A percentile compares a stretch with the other conserved stretches of the same genome.
Conservation (phyloP, 2,888 invertebrate species). For the Saturnia pavonia region DNA sequence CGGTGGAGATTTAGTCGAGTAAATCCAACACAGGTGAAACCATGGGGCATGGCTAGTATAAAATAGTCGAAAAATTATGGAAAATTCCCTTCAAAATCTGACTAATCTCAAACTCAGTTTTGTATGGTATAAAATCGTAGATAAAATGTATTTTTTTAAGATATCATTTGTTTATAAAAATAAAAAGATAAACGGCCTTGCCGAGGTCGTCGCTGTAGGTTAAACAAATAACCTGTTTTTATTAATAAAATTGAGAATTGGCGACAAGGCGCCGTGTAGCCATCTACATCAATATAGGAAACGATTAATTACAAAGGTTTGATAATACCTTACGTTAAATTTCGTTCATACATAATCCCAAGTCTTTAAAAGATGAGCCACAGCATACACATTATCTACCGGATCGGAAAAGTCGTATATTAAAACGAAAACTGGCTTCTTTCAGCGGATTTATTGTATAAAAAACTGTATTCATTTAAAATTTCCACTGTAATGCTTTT, state of each 20-base stretch:
- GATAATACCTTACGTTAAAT: not conserved
- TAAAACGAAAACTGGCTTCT: too few species aligned
- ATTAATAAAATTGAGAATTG: slow-evolving; percentile 4
- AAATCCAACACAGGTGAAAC: too few species aligned
- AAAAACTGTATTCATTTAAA: not conserved
- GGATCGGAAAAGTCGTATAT: too few species aligned
- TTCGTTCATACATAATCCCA: not conserved
- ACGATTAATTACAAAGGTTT: not conserved
- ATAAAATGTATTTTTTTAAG: not conserved
- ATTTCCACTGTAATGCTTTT: not conserved
- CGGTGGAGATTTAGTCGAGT: too few species aligned
- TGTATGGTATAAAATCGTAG: not conserved
- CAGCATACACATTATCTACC: too few species aligned
- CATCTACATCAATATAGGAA: not conserved
- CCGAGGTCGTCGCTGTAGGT: not conserved
- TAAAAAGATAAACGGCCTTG: not conserved
- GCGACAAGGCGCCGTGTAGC: not conserved
- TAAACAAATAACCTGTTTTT: not conserved
- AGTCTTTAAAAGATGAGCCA: too few species aligned
- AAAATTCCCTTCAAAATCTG: not conserved
- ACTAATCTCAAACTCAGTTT: not conserved
- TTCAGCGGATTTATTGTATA: not conserved
- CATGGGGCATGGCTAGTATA: too few species aligned
- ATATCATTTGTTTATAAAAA: not conserved
- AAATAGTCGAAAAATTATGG: too few species aligned